Percentiles rank a stretch among this genome's conserved stretches.
These are phyloP conservation scores for Camelus bactrianus DNA, from an alignment of 2,113 vertebrate species.

Conservation along the genomic window DNA sequence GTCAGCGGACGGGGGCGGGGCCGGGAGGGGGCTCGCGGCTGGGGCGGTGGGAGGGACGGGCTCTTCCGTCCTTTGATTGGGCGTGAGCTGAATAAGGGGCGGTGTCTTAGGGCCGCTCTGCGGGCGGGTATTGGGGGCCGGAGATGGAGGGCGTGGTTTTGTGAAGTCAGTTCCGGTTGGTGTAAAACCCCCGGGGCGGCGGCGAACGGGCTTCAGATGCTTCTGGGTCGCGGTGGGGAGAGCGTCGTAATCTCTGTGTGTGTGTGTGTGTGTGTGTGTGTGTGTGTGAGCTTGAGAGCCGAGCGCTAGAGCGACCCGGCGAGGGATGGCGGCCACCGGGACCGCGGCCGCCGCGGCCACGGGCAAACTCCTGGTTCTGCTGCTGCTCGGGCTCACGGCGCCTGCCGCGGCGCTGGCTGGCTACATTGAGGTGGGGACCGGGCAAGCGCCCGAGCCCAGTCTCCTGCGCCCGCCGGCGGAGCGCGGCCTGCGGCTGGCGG, in stretches of 20 bases:
- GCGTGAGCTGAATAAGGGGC: background rate
- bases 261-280: accelerated
- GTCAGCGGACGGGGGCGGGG: conserved; percentile 21
- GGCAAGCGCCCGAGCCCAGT: background rate
- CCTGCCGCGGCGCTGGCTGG: conserved; percentile 76
- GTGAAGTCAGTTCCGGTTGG: conserved; percentile 82
- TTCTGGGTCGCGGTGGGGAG: conserved; percentile 31
- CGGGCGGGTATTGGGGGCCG: background rate
- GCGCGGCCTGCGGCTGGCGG: conserved; percentile 40
- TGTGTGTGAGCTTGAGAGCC: background rate
- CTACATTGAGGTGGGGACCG: conserved; percentile 78
- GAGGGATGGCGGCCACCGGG: conserved; percentile 75
- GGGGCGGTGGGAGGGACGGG: background rate
- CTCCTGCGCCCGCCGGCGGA: background rate
- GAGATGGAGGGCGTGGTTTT: conserved; percentile 23
- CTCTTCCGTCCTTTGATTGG: conserved; percentile 26
- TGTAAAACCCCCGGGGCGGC: conserved; percentile 83
- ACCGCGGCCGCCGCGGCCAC: conserved; percentile 57
- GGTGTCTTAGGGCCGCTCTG: background rate
- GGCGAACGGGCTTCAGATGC: conserved; percentile 70
- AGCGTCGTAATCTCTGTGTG: accelerated
- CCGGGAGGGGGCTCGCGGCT: background rate
- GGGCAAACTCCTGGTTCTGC: conserved; percentile 63
- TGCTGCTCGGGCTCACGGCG: conserved; percentile 74
- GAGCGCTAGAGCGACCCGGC: conserved; percentile 19